A percentile compares a stretch with the other conserved stretches of the same genome.
phyloP scores from a whole-genome alignment of 2,113 vertebrate species.

The Riparia riparia region DNA sequence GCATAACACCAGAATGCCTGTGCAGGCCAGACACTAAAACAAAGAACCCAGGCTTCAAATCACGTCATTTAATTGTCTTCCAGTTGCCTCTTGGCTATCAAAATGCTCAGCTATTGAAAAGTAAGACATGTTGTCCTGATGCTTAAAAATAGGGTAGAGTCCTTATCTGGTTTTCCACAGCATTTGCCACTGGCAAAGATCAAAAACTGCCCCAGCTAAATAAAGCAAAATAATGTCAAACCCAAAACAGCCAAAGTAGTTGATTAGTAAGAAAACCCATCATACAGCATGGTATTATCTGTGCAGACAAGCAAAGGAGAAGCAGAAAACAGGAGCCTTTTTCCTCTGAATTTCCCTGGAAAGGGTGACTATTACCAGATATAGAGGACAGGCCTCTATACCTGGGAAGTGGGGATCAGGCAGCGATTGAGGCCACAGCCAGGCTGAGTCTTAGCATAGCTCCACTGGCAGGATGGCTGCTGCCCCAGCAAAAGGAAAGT shows the following conservation, averaged over 20 bases:
- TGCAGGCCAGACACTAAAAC: not conserved
- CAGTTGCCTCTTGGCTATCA: not conserved
- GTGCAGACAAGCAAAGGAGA: not conserved
- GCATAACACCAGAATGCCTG: not conserved
- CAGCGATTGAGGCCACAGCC: not conserved
- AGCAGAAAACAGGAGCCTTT: not conserved
- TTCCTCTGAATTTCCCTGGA: not conserved
- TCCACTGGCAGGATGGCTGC: not conserved
- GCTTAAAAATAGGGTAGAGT: not conserved
- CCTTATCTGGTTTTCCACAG: not conserved
- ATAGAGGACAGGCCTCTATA: not conserved
- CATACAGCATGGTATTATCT: not conserved
- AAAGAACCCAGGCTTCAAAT: conserved; percentile 6
- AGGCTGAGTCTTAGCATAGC: not conserved
- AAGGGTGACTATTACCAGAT: not conserved
- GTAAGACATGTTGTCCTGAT: not conserved
- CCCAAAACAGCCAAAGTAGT: not conserved
- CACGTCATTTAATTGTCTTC: not conserved
- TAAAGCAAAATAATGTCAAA: not conserved
- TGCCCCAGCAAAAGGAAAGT: not conserved
- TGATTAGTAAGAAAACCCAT: not conserved
- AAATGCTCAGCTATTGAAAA: conserved; percentile 5
- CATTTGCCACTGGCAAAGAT: not conserved
- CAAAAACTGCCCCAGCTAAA: not conserved
- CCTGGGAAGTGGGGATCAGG: not conserved